Conservation (phyloP, 2,888 invertebrate genomes). For the Theristus sp. region DNA sequence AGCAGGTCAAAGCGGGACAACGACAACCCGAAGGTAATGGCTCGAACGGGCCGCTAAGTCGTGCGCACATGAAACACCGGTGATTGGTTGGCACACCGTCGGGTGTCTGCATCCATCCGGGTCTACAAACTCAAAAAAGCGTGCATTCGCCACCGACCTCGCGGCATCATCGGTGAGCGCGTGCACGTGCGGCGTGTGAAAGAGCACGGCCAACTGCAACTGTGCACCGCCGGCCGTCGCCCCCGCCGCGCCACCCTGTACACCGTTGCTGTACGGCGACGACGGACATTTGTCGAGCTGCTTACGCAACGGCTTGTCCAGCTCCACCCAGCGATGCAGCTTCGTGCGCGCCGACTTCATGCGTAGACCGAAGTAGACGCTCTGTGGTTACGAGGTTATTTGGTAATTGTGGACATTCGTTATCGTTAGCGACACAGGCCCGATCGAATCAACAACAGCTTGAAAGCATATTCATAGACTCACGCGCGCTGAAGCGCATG, state of each 20-base stretch:
- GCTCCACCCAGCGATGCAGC: conserved; percentile 65
- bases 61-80: too few species aligned
- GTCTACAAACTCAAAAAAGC: conserved; percentile 2
- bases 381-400: conserved; percentile 31
- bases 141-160: conserved; percentile 36
- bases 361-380: conserved; percentile 78
- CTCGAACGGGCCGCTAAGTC: too few species aligned
- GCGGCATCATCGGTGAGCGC: conserved; percentile 79
- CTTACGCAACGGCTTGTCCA: conserved; percentile 74
- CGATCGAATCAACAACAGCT: too few species aligned
- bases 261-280: conserved; percentile 40
- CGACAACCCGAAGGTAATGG: too few species aligned
- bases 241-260: too few species aligned
- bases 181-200: conserved; percentile 72
- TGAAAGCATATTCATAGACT: too few species aligned
- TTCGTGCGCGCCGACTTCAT: conserved; percentile 40
- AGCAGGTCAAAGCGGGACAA: too few species aligned
- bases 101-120: too few species aligned
- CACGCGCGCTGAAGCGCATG: too few species aligned
- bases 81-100: too few species aligned
- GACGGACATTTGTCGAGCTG: conserved; percentile 85
- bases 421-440: too few species aligned
- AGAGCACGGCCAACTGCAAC: conserved; percentile 75
- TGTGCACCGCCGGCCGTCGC: conserved; percentile 42
- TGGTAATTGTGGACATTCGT: background rate